Percentiles rank a stretch among this genome's conserved stretches.
These are phyloP conservation scores for Ptychoptera contaminata DNA, from an alignment of 2,888 invertebrate genomes.

Conservation along the genomic window DNA sequence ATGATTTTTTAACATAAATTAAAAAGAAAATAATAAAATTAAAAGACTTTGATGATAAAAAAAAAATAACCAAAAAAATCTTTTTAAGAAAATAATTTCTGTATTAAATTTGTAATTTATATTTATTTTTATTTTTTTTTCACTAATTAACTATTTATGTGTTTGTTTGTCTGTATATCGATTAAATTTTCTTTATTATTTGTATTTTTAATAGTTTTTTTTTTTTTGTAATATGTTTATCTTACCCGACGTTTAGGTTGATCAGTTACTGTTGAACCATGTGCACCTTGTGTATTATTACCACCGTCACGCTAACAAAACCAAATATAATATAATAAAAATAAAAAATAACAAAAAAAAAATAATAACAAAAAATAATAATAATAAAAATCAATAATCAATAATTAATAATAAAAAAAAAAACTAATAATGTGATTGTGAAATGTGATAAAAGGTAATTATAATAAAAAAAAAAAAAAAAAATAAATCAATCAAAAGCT, in stretches of 20 bases:
- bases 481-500: too few relatives aligned
- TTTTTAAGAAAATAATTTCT: too few relatives aligned
- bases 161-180: too few relatives aligned
- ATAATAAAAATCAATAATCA: slow-evolving; percentile 6
- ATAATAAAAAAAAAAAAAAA: slow-evolving; percentile 3
- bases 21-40: too few relatives aligned
- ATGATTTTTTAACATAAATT: too few relatives aligned
- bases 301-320: slow-evolving; percentile 16
- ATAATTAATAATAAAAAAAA: slow-evolving; percentile 7
- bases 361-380: slow-evolving; percentile 11
- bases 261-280: slow-evolving; percentile 17
- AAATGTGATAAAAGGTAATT: slow-evolving; percentile 9
- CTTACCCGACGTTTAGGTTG: slow-evolving; percentile 26
- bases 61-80: too few relatives aligned
- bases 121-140: too few relatives aligned
- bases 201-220: background rate
- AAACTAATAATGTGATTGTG: slow-evolving; percentile 11
- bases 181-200: background rate
- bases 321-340: slow-evolving; percentile 20
- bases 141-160: too few relatives aligned
- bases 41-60: too few relatives aligned
- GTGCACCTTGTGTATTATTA: slow-evolving; percentile 19
- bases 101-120: too few relatives aligned
- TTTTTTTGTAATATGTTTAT: slow-evolving; percentile 1
- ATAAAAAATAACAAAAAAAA: slow-evolving; percentile 15